Evolutionary conservation across 2,888 invertebrate species (phyloP).

Genomic region (Nephrotoma guestfalica): DNA sequence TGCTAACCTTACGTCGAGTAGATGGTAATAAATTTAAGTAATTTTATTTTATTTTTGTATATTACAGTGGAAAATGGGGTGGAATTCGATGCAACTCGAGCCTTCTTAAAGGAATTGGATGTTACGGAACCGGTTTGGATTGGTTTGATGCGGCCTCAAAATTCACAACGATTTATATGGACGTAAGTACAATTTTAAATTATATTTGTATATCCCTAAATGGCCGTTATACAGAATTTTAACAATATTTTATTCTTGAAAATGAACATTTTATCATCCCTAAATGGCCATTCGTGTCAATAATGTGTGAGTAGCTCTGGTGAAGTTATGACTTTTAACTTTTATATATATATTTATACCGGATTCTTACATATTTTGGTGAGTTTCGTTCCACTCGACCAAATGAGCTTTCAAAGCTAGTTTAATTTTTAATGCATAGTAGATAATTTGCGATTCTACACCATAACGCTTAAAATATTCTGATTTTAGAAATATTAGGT

Average conservation of each 20-base stretch:
- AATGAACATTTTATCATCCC: too few species aligned
- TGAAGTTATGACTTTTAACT: too few species aligned
- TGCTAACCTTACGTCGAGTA: background rate
- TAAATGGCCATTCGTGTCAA: too few species aligned
- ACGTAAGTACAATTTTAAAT: constrained; percentile 43
- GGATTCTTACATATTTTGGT: too few species aligned
- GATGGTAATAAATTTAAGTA: background rate
- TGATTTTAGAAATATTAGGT: background rate
- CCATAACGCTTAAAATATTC: too few species aligned
- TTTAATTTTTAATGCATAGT: too few species aligned
- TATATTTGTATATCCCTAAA: background rate
- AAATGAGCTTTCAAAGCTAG: too few species aligned
- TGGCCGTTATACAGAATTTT: background rate
- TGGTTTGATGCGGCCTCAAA: constrained; percentile 55
- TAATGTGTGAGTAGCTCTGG: too few species aligned
- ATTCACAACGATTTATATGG: constrained; percentile 59
- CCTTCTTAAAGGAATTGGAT: constrained; percentile 62
- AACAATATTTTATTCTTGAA: too few species aligned
- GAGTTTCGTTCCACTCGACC: too few species aligned
- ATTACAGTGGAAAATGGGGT: constrained; percentile 58
- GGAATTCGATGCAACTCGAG: constrained; percentile 63
- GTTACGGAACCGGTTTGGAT: constrained; percentile 66
- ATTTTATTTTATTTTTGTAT: background rate
- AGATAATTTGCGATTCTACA: too few species aligned
- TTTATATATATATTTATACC: too few species aligned